Percentiles rank a stretch among this genome's conserved stretches.
These are phyloP conservation scores for Diogma glabrata DNA, from an alignment of 2,888 invertebrate genomes.

Conservation along the genomic window DNA sequence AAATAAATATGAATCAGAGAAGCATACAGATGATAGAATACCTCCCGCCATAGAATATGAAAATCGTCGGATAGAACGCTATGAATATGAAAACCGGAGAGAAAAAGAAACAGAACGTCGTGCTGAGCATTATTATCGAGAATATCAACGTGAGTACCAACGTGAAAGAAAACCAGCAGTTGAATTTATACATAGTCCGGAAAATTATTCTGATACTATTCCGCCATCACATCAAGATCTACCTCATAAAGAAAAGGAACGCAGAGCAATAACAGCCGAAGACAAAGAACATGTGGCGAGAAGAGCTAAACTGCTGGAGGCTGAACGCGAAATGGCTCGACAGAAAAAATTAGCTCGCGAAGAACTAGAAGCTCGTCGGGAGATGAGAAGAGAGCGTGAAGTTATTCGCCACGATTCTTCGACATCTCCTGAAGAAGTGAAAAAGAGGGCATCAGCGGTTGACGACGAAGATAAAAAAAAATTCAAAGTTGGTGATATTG, in stretches of 20 bases:
- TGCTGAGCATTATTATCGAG: slow-evolving; percentile 9
- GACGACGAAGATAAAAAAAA: slow-evolving; percentile 23
- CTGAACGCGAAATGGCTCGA: slow-evolving; percentile 64
- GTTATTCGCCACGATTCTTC: slow-evolving; percentile 37
- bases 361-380: slow-evolving; percentile 61
- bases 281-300: slow-evolving; percentile 44
- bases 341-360: slow-evolving; percentile 62
- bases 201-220: slow-evolving; percentile 34
- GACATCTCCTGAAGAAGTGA: slow-evolving; percentile 27
- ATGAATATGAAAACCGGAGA: slow-evolving; percentile 21
- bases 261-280: slow-evolving; percentile 25
- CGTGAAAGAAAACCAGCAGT: slow-evolving; percentile 31
- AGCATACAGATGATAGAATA: slow-evolving; percentile 23
- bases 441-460: slow-evolving; percentile 23
- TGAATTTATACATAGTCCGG: slow-evolving; percentile 38
- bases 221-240: neutral
- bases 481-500: slow-evolving; percentile 25
- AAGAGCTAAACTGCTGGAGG: slow-evolving; percentile 55
- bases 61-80: slow-evolving; percentile 3
- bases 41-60: slow-evolving; percentile 20
- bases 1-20: slow-evolving; percentile 50
- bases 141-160: slow-evolving; percentile 30
- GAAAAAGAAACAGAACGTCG: slow-evolving; percentile 11
- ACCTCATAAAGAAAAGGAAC: slow-evolving; percentile 18
- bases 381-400: slow-evolving; percentile 41